phyloP scores from a whole-genome alignment of 2,113 vertebrate species.

The Anarrhichthys ocellatus region DNA sequence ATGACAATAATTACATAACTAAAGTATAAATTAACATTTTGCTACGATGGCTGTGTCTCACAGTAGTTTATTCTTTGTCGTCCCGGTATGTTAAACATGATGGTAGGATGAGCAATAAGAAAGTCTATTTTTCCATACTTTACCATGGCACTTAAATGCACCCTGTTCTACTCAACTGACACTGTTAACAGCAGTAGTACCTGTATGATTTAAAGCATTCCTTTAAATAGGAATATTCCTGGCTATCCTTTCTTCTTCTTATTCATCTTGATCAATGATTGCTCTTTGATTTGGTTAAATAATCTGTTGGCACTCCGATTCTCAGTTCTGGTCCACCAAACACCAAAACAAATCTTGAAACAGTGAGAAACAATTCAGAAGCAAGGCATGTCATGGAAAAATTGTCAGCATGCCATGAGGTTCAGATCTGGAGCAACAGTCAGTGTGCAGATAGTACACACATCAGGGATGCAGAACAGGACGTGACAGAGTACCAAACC shows the following conservation, averaged over 20 bases:
- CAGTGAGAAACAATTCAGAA: not conserved
- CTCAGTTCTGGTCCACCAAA: not conserved
- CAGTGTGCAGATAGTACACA: slow-evolving; percentile 11
- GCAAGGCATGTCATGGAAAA: not conserved
- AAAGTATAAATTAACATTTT: too few relatives aligned
- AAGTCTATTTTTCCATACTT: not conserved
- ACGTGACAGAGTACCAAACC: slow-evolving; percentile 32
- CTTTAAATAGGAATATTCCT: not conserved
- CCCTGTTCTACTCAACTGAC: not conserved
- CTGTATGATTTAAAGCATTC: not conserved
- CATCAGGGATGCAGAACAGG: slow-evolving; percentile 11
- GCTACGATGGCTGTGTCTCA: not conserved
- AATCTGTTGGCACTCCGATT: not conserved
- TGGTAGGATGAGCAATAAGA: too few relatives aligned
- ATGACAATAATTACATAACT: too few relatives aligned
- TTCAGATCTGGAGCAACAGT: slow-evolving; percentile 9
- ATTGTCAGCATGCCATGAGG: slow-evolving; percentile 1
- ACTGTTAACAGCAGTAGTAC: not conserved
- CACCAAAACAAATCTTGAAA: not conserved
- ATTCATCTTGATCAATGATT: not conserved
- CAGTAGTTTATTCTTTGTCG: too few relatives aligned
- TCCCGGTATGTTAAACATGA: too few relatives aligned
- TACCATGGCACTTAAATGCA: not conserved
- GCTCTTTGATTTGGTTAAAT: not conserved
- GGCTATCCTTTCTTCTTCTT: not conserved